Conservation (phyloP, 2,113 vertebrate species). For the Cercocebus atys region DNA sequence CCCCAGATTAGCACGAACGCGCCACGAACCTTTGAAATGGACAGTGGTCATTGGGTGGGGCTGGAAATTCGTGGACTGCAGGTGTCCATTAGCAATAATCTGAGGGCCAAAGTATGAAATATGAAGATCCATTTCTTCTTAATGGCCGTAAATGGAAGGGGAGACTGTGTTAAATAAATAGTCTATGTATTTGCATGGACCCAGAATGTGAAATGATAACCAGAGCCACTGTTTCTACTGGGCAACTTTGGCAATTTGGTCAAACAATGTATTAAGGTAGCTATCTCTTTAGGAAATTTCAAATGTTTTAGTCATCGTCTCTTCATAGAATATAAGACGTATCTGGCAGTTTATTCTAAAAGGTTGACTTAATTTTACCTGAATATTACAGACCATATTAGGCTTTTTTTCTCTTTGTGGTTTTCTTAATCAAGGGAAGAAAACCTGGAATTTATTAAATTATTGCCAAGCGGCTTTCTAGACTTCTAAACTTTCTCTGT, state of each 20-base stretch:
- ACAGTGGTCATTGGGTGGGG: not conserved
- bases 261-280: not conserved
- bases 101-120: not conserved
- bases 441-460: not conserved
- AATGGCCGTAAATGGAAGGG: not conserved
- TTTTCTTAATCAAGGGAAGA: slow-evolving; percentile 21
- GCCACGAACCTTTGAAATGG: not conserved
- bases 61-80: not conserved
- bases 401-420: not conserved
- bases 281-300: not conserved
- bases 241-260: not conserved
- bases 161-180: not conserved
- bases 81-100: not conserved
- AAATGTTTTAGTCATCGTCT: too few relatives aligned
- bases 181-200: not conserved
- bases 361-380: not conserved
- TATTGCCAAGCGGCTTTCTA: not conserved
- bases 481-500: not conserved
- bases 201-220: not conserved
- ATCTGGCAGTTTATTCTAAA: not conserved
- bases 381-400: not conserved
- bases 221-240: not conserved
- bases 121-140: not conserved
- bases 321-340: not conserved
- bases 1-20: not conserved